Base-by-base conservation (phyloP, 2,888 invertebrate species). In the Eupithecia inturbata region DNA sequence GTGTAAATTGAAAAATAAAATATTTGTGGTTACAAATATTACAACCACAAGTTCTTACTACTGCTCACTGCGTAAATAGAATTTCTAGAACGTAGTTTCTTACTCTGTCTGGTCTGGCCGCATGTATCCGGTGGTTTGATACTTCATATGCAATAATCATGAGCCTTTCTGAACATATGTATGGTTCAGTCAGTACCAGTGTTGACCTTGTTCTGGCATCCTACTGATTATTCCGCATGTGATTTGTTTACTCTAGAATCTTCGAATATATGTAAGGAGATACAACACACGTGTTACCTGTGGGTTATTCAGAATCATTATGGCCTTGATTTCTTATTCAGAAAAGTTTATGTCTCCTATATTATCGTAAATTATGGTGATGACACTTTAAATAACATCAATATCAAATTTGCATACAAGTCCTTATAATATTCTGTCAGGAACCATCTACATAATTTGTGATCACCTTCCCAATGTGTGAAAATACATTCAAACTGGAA, bases 181-280 rank as follows among this genome's bases (percentile, higher is more conserved):
- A 39, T 9, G 36, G 72, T 68, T 70, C 70, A 67, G 41, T 64
- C 68, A 57, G 60, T 73, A 72, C 68, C 73, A 74, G 63, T 70
- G 39, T 70, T 73, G 79, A 71, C 76, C 79, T 77, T 77, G 77
- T 70, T 71, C 71, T 78, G 72, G 36, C 49, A 74, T 72, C 73
- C 60, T 57, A 68, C 39, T 72, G 68, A 70, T 67, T 68, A 75
- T 69, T 77, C 67, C 33, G 66, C 64, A 64, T 64, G 22, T 36
- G 22, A 66, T 66, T 41, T 39, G 66, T 39, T 39, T 41, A 26
- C 66, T 36, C 16, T 36, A 66, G 33, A 64, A n/a, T 7, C 36
- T 41, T 5, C 41, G 39, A 66, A 41, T 66, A 36, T 39, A 63
- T 66, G 22, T 22, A 36, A n/a, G 28, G n/a, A 57, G 57, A 57